phyloP scores from a whole-genome alignment of 2,113 vertebrate species.

The Sinocyclocheilus anshuiensis region DNA sequence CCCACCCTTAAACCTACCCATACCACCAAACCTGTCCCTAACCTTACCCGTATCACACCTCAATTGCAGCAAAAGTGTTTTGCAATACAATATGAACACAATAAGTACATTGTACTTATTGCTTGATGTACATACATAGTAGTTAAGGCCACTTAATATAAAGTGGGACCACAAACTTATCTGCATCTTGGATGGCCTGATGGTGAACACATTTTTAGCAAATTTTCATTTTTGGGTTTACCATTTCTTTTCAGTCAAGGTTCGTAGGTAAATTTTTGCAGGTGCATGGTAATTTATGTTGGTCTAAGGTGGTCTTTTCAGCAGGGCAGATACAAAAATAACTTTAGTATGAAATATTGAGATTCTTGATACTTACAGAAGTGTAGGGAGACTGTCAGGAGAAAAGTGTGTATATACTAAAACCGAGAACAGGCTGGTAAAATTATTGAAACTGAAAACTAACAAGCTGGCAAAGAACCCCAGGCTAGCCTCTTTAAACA shows the following conservation, averaged over 20 bases:
- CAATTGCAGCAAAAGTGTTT: too few species aligned
- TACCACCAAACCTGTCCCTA: too few species aligned
- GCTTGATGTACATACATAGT: too few species aligned
- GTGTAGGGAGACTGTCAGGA: slow-evolving; percentile 48
- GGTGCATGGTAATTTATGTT: not conserved
- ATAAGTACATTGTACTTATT: too few species aligned
- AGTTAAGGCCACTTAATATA: too few species aligned
- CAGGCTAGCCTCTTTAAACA: slow-evolving; percentile 41
- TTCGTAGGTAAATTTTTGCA: not conserved
- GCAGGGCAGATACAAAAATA: not conserved
- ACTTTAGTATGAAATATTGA: not conserved
- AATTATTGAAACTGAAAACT: slow-evolving; percentile 16
- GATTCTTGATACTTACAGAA: slow-evolving; percentile 27
- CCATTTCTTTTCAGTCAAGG: not conserved
- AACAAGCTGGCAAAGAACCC: slow-evolving; percentile 43
- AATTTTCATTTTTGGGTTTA: too few species aligned
- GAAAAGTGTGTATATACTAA: not conserved
- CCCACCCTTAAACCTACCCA: too few species aligned
- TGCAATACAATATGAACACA: too few species aligned
- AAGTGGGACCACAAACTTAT: too few species aligned
- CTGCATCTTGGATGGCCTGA: too few species aligned
- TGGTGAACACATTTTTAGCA: too few species aligned
- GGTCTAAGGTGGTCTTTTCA: not conserved
- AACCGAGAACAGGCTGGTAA: slow-evolving; percentile 16
- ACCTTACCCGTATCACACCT: too few species aligned